Evolutionary conservation across 2,888 invertebrate genomes (phyloP).

Genomic region (Drosophila conformis): DNA sequence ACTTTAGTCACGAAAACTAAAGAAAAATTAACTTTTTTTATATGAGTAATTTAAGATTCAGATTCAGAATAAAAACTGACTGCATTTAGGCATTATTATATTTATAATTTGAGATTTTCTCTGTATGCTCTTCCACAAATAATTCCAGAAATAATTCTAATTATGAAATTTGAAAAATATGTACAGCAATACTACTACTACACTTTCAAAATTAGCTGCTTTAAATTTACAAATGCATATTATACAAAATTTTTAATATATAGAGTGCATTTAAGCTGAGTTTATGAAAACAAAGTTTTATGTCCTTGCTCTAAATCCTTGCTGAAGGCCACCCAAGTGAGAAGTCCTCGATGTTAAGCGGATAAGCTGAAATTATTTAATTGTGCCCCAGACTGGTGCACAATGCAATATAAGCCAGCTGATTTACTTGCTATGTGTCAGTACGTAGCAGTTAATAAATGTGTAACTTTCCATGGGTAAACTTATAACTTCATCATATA

Average conservation of each 20-base stretch:
- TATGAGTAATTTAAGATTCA: not conserved
- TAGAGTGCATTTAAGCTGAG: not conserved
- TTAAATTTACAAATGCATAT: not conserved
- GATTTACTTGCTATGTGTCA: slow-evolving; percentile 23
- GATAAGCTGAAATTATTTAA: slow-evolving; percentile 60
- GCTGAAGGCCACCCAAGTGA: slow-evolving; percentile 14
- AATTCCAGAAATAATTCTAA: too few relatives aligned
- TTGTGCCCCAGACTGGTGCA: slow-evolving; percentile 43
- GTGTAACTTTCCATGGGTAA: slow-evolving; percentile 9
- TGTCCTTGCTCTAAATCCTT: slow-evolving; percentile 15
- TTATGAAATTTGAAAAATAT: not conserved
- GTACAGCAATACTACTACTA: not conserved
- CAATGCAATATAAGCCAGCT: slow-evolving; percentile 5
- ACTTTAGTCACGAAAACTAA: not conserved
- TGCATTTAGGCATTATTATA: not conserved
- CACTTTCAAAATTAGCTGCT: not conserved
- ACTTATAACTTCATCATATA: slow-evolving; percentile 50
- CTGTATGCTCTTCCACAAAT: not conserved
- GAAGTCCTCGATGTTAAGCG: slow-evolving; percentile 29
- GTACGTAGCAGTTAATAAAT: slow-evolving; percentile 46
- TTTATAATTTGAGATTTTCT: not conserved
- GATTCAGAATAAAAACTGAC: not conserved
- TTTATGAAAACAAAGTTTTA: slow-evolving; percentile 47
- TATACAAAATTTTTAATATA: not conserved
- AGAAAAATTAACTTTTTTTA: too few relatives aligned